These are phyloP conservation scores for Ellobius talpinus DNA, from an alignment of 2,113 vertebrate species.

Conservation along the genomic window DNA sequence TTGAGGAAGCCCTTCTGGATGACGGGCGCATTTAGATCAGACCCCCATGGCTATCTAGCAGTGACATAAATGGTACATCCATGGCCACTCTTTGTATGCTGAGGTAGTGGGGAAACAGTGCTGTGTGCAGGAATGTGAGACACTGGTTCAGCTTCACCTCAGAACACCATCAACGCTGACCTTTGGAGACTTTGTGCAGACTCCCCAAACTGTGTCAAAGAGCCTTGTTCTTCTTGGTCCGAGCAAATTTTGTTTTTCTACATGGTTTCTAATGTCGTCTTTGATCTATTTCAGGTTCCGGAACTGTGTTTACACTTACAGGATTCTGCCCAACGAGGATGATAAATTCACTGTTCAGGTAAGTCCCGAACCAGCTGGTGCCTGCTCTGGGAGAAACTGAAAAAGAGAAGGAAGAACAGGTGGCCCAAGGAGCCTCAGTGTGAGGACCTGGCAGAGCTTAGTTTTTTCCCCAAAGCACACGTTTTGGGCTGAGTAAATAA, in stretches of 20 bases:
- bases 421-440: rapidly evolving
- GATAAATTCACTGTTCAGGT: constrained; percentile 97
- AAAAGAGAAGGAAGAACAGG: rapidly evolving
- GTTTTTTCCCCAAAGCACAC: neutral
- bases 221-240: neutral
- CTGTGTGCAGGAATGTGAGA: rapidly evolving
- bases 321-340: constrained; percentile 96
- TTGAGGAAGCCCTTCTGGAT: neutral
- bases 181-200: neutral
- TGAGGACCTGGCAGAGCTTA: neutral
- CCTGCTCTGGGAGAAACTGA: neutral
- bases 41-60: neutral
- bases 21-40: rapidly evolving
- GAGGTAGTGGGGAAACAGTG: rapidly evolving
- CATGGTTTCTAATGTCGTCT: neutral
- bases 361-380: constrained; percentile 68
- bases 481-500: neutral
- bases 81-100: neutral
- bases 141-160: rapidly evolving
- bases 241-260: neutral
- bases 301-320: constrained; percentile 97
- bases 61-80: rapidly evolving
- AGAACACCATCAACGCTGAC: neutral
- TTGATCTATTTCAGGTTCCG: constrained; percentile 90
- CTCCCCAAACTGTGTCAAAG: neutral